phyloP scores from a whole-genome alignment of 35 echinoderm and acorn worm genomes.

The Ophioderma brevispina region DNA sequence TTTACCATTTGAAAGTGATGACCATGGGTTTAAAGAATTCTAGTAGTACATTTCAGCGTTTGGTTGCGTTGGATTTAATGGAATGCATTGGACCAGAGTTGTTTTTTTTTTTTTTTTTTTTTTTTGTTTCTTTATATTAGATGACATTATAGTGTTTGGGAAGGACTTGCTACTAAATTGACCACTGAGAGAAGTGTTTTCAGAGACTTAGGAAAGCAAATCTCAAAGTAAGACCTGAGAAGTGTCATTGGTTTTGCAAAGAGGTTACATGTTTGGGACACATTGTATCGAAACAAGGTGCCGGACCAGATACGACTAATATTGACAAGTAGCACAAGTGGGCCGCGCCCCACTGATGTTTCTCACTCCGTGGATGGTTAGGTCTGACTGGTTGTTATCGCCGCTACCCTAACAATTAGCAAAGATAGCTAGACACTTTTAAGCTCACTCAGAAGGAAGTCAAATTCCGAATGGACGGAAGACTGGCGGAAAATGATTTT shows the following conservation, averaged over 20 bases:
- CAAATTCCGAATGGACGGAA: slow-evolving; percentile 20
- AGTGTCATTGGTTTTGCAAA: slow-evolving; percentile 51
- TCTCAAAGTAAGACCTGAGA: slow-evolving; percentile 58
- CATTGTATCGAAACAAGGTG: slow-evolving; percentile 46
- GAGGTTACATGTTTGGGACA: slow-evolving; percentile 45
- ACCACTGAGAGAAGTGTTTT: slow-evolving; percentile 20
- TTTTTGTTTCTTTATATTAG: no score
- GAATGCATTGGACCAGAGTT: no score
- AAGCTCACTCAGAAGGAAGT: slow-evolving; percentile 43
- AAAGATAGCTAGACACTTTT: background rate
- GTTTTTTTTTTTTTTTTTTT: no score
- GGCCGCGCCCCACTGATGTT: slow-evolving; percentile 49
- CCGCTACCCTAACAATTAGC: slow-evolving; percentile 50
- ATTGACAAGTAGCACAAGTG: slow-evolving; percentile 20
- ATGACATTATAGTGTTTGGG: slow-evolving; percentile 59
- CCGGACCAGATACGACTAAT: slow-evolving; percentile 46
- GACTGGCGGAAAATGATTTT: slow-evolving; percentile 32
- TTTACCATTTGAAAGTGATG: slow-evolving; percentile 33
- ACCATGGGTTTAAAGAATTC: slow-evolving; percentile 33
- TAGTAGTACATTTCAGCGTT: background rate
- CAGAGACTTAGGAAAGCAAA: background rate
- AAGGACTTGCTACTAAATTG: slow-evolving; percentile 36
- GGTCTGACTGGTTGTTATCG: slow-evolving; percentile 54
- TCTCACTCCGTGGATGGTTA: slow-evolving; percentile 47
- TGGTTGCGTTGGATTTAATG: background rate